Base-by-base conservation (phyloP, 2,888 invertebrate species). In the Seira sanloemensis region DNA sequence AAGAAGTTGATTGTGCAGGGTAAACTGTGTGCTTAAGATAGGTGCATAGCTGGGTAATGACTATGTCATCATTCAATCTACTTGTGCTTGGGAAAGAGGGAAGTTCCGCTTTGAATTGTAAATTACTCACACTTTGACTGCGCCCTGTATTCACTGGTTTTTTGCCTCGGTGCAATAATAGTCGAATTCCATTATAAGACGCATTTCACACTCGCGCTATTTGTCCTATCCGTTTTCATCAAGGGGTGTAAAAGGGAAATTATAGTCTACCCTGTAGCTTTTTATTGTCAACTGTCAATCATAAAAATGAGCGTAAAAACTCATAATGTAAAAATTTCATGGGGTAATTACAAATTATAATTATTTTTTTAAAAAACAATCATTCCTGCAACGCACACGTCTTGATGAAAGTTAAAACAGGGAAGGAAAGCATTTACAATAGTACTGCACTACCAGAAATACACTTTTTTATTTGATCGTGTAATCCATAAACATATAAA, bases 11-110 rank as follows among this genome's bases (percentile, higher is more conserved):
- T n/a, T n/a, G n/a, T n/a, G n/a, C n/a, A n/a, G n/a, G n/a, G n/a
- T 37, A 18, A 58, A 58, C n/a, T 58, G 58, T 58, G n/a, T 58
- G n/a, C 58, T 58, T 58, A 37, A 37, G 37, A 37, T 7, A 7
- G 12, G 4, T 37, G 12, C 12, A 37, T 37, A 12, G 2, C n/a
- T 58, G n/a, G 7, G 9, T 4, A 58, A 58, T n/a, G n/a, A 58
- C 2, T 18, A 16, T 16, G 58, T 78, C 83, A 83, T 77, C 83
- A 78, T 72, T 68, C 62, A 78, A 83, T 83, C 77, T 83, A 66
- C 83, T 73, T 81, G 83, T 77, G 77, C 83, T 73, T 81, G 83
- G 83, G 77, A 83, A 83, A 78, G 62, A 50, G 72, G 73, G 78
- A 78, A 77, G 73, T 72, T 50, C 72, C 83, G 72, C 73, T 78